Conservation (phyloP, 2,888 invertebrate species). For the Phortica okadai region DNA sequence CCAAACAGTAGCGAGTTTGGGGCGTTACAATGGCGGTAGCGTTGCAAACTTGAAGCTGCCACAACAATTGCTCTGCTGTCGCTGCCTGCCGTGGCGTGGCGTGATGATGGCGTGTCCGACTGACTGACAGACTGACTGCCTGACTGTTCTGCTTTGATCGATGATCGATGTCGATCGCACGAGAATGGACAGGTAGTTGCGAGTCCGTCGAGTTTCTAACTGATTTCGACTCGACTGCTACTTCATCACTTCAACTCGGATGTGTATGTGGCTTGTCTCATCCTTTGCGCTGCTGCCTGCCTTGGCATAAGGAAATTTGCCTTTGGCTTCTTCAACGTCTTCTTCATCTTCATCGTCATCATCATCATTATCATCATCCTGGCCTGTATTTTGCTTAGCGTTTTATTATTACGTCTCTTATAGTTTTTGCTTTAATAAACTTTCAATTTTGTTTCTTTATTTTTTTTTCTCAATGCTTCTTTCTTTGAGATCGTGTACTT, state of each 20-base stretch:
- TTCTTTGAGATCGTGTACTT: slow-evolving; percentile 57
- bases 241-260: too few species aligned
- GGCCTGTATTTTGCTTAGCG: neutral
- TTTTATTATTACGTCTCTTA: slow-evolving; percentile 17
- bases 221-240: too few species aligned
- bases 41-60: neutral
- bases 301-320: neutral
- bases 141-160: neutral
- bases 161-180: slow-evolving; percentile 10
- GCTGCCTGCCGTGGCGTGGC: neutral
- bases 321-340: slow-evolving; percentile 31
- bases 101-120: too few species aligned
- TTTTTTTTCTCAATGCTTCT: slow-evolving; percentile 38
- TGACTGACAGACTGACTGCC: neutral
- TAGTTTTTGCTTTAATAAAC: slow-evolving; percentile 28
- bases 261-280: neutral
- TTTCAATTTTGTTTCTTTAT: slow-evolving; percentile 36
- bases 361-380: neutral
- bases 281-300: neutral
- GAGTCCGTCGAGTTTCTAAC: too few species aligned
- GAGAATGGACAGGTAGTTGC: neutral
- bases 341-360: neutral
- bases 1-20: slow-evolving; percentile 30
- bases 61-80: neutral
- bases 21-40: slow-evolving; percentile 35